Percentiles rank a stretch among this genome's conserved stretches.
phyloP scores from a whole-genome alignment of 2,113 vertebrate species.

The Lonchura striata region DNA sequence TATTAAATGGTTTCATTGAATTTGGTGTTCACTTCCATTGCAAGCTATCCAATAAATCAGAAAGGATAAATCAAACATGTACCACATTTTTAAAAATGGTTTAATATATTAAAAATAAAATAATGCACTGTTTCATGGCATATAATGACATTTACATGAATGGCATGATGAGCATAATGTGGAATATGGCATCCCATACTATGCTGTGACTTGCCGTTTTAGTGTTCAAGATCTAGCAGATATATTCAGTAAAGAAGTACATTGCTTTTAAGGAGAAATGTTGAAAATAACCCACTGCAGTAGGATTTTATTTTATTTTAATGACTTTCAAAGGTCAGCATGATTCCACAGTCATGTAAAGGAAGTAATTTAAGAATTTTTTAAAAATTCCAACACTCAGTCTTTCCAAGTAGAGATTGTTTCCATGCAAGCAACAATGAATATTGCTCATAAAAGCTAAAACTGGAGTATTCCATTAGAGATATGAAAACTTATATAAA shows the following conservation, averaged over 20 bases:
- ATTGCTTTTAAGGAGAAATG: neutral
- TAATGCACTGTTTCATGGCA: neutral
- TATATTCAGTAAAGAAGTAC: neutral
- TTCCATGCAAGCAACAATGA: neutral
- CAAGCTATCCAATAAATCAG: neutral
- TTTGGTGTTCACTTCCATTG: neutral
- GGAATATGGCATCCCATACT: neutral
- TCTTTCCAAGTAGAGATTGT: neutral
- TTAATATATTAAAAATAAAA: neutral
- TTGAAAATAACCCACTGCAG: neutral
- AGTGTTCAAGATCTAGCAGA: neutral
- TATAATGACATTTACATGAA: neutral
- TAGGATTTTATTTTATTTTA: neutral
- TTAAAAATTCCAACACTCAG: neutral
- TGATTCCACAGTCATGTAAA: neutral
- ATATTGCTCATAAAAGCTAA: neutral
- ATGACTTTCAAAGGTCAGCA: neutral
- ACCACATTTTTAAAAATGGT: neutral
- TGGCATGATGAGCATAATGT: neutral
- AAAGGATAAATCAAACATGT: neutral
- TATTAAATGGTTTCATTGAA: neutral
- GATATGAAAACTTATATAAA: neutral
- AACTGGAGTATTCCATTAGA: neutral
- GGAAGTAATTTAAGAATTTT: neutral
- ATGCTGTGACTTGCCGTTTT: neutral